phyloP scores from a whole-genome alignment of 2,888 invertebrate genomes.

The Nomada fucata region DNA sequence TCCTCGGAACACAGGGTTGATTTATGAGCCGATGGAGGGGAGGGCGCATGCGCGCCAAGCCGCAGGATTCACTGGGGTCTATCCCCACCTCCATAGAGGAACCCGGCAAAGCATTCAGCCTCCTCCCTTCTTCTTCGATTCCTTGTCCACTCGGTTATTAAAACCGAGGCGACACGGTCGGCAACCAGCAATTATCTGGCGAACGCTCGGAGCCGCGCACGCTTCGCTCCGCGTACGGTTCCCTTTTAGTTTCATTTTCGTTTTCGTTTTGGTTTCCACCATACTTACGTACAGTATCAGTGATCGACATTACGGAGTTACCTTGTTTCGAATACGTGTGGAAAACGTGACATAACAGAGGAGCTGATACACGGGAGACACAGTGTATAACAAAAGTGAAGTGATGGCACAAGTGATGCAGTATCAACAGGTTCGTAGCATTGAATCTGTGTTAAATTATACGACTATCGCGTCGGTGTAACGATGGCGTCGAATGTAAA shows the following conservation, averaged over 20 bases:
- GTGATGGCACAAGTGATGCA: conserved; percentile 80
- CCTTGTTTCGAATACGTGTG: conserved; percentile 4
- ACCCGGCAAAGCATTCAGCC: conserved; percentile 66
- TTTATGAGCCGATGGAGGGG: conserved; percentile 78
- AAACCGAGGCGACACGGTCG: conserved; percentile 82
- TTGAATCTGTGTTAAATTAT: conserved; percentile 3
- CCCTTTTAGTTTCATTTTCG: conserved; percentile 5
- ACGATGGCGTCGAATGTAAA: background rate
- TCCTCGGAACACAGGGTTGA: conserved; percentile 77
- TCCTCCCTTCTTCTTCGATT: conserved; percentile 79
- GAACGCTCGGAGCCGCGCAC: conserved; percentile 78
- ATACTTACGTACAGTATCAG: background rate
- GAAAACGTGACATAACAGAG: background rate
- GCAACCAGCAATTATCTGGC: conserved; percentile 83
- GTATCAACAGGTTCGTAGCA: conserved; percentile 78
- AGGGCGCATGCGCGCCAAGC: conserved; percentile 75
- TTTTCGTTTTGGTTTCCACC: conserved; percentile 15
- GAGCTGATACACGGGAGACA: background rate
- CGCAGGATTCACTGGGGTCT: conserved; percentile 62
- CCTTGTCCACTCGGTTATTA: conserved; percentile 83
- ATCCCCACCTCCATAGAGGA: conserved; percentile 70
- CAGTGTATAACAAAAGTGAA: conserved; percentile 52
- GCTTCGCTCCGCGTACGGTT: conserved; percentile 50
- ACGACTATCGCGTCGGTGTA: background rate
- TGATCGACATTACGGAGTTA: conserved; percentile 34